Percentiles rank a stretch among this genome's conserved stretches.
These are phyloP conservation scores for Ctenoplectra terminalis DNA, from an alignment of 1,140 invertebrate species.

Conservation along the genomic window DNA sequence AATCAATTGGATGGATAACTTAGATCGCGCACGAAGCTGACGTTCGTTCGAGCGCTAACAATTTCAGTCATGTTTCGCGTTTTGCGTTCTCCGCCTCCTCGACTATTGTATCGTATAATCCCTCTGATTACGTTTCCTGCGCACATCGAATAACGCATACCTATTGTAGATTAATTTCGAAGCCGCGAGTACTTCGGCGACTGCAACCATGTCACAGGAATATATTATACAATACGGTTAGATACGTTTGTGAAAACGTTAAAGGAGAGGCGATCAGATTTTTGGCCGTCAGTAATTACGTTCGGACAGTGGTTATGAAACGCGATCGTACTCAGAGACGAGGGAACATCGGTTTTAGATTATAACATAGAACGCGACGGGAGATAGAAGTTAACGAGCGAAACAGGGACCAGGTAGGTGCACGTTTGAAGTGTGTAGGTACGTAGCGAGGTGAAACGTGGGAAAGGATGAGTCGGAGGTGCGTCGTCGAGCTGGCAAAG, in stretches of 20 bases:
- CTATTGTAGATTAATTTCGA: conserved; percentile 11
- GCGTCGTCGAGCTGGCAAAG: conserved; percentile 1
- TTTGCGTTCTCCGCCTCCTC: conserved; percentile 19
- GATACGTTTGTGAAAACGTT: background rate
- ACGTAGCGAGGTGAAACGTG: too few species aligned
- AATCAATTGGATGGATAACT: too few species aligned
- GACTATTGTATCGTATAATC: conserved; percentile 50
- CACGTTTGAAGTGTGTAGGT: too few species aligned
- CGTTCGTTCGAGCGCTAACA: background rate
- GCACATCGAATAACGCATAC: conserved; percentile 10
- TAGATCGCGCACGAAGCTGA: too few species aligned
- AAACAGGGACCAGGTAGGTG: background rate
- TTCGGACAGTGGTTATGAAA: too few species aligned
- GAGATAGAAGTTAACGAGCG: background rate
- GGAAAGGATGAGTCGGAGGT: too few species aligned
- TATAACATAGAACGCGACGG: background rate
- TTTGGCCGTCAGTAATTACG: background rate
- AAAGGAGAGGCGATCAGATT: too few species aligned
- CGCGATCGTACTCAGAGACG: background rate
- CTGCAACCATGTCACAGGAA: too few species aligned
- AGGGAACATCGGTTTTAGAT: background rate
- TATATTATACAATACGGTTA: too few species aligned
- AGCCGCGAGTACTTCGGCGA: background rate
- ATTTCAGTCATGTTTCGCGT: background rate
- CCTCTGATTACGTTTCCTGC: conserved; percentile 31